Evolutionary conservation across 2,888 invertebrate species (phyloP).

Genomic region (Conops quadrifasciatus): DNA sequence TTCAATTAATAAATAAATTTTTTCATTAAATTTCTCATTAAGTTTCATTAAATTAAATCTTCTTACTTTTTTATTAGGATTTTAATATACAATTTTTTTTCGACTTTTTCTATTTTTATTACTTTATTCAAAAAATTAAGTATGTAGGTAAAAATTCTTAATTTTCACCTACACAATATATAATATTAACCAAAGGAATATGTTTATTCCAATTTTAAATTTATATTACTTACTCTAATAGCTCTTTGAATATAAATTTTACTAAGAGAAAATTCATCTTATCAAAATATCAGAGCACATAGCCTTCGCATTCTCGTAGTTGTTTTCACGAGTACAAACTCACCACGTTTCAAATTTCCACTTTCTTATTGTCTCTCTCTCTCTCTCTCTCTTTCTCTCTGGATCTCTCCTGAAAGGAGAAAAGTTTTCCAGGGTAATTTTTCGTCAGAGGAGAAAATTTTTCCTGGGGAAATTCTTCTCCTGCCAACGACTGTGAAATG

Average conservation of each 20-base stretch:
- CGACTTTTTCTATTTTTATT: constrained; percentile 53
- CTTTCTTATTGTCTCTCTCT: not conserved
- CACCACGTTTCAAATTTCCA: constrained; percentile 25
- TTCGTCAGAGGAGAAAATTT: not conserved
- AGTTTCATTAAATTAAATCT: no score
- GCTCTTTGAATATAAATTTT: no score
- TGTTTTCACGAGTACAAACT: no score
- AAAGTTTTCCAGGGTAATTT: constrained; percentile 14
- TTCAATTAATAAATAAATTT: not conserved
- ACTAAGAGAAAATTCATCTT: no score
- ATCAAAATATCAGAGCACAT: not conserved
- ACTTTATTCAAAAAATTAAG: not conserved
- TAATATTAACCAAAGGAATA: no score
- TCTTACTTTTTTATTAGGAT: no score
- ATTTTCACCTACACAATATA: no score
- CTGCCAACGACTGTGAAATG: not conserved
- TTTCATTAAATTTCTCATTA: constrained; percentile 53
- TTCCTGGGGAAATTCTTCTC: not conserved
- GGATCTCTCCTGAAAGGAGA: not conserved
- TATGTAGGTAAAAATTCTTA: no score
- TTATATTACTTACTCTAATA: no score
- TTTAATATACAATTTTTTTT: not conserved
- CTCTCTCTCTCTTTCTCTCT: not conserved
- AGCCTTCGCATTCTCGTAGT: not conserved
- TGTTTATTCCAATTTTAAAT: no score